A percentile compares a stretch with the other conserved stretches of the same genome.
These are phyloP conservation scores for Ceratoteleas bidentatus DNA, from an alignment of 1,140 invertebrate genomes.

Conservation along the genomic window DNA sequence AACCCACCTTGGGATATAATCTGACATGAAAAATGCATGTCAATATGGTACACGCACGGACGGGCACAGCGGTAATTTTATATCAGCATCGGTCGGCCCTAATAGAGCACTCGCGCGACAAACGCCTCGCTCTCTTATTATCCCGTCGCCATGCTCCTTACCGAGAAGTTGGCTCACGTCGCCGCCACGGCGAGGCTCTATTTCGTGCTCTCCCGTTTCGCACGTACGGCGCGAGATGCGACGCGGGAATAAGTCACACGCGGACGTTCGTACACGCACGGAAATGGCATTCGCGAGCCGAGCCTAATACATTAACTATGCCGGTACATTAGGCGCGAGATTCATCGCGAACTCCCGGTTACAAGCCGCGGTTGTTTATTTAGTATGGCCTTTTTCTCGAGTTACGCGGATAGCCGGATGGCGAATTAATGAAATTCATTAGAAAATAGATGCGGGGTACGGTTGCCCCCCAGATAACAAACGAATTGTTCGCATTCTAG, in stretches of 20 bases:
- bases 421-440: constrained; percentile 43
- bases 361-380: constrained; percentile 41
- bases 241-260: constrained; percentile 55
- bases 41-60: constrained; percentile 15
- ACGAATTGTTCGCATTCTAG: no score
- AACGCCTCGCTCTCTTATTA: constrained; percentile 68
- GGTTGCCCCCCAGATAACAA: constrained; percentile 13
- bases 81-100: constrained; percentile 52
- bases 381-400: constrained; percentile 38
- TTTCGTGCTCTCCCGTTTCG: constrained; percentile 48
- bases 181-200: constrained; percentile 23
- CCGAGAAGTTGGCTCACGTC: not conserved
- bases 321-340: constrained; percentile 52
- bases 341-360: constrained; percentile 52
- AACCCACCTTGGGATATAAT: not conserved
- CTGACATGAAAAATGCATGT: constrained; percentile 32
- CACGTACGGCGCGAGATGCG: constrained; percentile 51
- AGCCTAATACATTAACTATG: constrained; percentile 49
- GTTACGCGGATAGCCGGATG: constrained; percentile 26
- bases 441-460: constrained; percentile 22
- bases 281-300: constrained; percentile 44
- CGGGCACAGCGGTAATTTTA: constrained; percentile 40
- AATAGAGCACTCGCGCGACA: constrained; percentile 73
- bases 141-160: constrained; percentile 46
- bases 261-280: constrained; percentile 48